Percentiles rank a stretch among this genome's conserved stretches.
Conservation (phyloP, 2,888 invertebrate species). For the Epiblema foenella region DNA sequence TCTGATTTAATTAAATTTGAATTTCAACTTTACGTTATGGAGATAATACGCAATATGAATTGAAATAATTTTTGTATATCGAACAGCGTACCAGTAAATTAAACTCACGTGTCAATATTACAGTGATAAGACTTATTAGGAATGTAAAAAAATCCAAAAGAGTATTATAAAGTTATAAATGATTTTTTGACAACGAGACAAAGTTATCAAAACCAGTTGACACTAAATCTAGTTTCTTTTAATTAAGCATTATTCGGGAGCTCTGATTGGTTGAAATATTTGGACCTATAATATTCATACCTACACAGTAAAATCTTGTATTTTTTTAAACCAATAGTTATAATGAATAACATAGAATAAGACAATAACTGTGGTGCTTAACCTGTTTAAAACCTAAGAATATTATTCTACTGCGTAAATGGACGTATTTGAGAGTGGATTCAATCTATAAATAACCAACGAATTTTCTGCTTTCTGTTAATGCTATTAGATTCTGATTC, state of each 20-base stretch:
- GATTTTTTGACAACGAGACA: slow-evolving; percentile 6
- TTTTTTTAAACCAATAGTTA: slow-evolving; percentile 31
- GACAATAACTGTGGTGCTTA: slow-evolving; percentile 50
- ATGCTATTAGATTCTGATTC: background rate
- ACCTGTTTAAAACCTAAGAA: slow-evolving; percentile 43
- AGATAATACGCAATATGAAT: background rate
- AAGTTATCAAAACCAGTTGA: background rate
- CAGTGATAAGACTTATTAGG: slow-evolving; percentile 39
- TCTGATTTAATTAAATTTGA: background rate
- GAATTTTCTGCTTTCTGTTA: background rate
- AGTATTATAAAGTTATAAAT: slow-evolving; percentile 24
- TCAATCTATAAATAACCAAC: background rate
- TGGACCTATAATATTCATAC: background rate
- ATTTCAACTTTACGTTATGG: background rate
- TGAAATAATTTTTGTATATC: background rate
- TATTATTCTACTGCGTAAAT: slow-evolving; percentile 34
- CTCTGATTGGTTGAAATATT: slow-evolving; percentile 18
- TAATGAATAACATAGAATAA: slow-evolving; percentile 45
- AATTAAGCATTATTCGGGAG: slow-evolving; percentile 4
- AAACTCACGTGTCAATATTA: slow-evolving; percentile 10
- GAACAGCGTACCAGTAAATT: background rate
- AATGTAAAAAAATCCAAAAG: slow-evolving; percentile 20
- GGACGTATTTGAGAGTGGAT: slow-evolving; percentile 13
- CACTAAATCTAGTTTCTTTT: background rate
- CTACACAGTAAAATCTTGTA: background rate